Percentiles rank a stretch among this genome's conserved stretches.
Conservation (phyloP, 2,888 invertebrate genomes). For the Aphidoletes aphidimyza region DNA sequence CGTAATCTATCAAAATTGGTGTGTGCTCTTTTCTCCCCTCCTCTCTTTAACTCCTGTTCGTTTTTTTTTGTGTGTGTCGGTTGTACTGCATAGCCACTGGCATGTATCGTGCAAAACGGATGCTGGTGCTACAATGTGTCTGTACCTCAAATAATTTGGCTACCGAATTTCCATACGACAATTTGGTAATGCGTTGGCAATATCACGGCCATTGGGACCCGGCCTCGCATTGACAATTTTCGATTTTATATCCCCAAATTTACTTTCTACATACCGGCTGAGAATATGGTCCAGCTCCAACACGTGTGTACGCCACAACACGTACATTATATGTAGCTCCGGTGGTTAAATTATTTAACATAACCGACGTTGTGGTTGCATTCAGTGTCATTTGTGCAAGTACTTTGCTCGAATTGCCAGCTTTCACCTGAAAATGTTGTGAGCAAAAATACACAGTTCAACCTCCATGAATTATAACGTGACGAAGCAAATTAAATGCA, state of each 20-base stretch:
- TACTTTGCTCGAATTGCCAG: slow-evolving; percentile 69
- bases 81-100: too few species aligned
- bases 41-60: too few species aligned
- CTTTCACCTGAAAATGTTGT: slow-evolving; percentile 62
- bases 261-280: slow-evolving; percentile 77
- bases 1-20: slow-evolving; percentile 30
- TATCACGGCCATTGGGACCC: not conserved
- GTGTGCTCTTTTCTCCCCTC: too few species aligned
- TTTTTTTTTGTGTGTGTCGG: too few species aligned
- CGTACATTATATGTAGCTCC: slow-evolving; percentile 89
- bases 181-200: not conserved
- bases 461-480: slow-evolving; percentile 12
- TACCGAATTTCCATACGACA: not conserved
- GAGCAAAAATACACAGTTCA: not conserved
- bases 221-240: not conserved
- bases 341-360: slow-evolving; percentile 86
- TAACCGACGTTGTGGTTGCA: slow-evolving; percentile 87
- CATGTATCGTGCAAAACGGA: too few species aligned
- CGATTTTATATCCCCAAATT: slow-evolving; percentile 62
- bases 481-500: slow-evolving; percentile 24
- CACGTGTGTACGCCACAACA: slow-evolving; percentile 87
- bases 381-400: slow-evolving; percentile 87
- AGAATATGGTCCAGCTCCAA: slow-evolving; percentile 90
- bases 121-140: too few species aligned
- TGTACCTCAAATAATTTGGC: too few species aligned